Conservation (phyloP, 2,888 invertebrate genomes). For the Odontothrips loti region DNA sequence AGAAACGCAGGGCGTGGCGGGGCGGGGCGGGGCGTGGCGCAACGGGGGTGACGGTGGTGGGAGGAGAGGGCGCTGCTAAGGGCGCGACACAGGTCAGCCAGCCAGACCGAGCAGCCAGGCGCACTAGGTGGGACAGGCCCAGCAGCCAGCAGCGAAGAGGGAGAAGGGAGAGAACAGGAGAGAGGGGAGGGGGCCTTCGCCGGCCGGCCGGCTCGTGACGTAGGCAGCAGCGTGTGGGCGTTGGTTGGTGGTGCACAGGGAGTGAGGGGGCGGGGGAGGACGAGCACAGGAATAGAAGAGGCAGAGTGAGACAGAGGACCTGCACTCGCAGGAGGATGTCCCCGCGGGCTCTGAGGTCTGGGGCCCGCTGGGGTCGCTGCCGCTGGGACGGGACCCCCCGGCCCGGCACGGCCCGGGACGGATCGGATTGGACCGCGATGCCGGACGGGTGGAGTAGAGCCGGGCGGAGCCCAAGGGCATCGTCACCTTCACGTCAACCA, state of each 20-base stretch:
- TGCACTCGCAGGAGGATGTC: background rate
- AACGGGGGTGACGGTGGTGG: background rate
- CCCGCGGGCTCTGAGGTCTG: too few species aligned
- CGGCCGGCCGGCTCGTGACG: constrained; percentile 20
- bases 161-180: background rate
- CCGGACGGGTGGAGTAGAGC: background rate
- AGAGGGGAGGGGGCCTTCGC: background rate
- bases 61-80: background rate
- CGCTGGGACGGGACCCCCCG: too few species aligned
- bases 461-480: background rate
- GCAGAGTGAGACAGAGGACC: background rate
- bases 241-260: background rate
- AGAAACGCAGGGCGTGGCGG: too few species aligned
- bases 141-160: background rate
- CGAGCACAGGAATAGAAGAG: background rate
- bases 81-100: too few species aligned
- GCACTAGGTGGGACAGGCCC: too few species aligned
- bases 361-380: too few species aligned
- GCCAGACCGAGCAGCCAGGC: too few species aligned
- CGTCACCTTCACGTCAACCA: background rate
- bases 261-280: background rate
- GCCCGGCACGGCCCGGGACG: too few species aligned
- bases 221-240: constrained; percentile 5
- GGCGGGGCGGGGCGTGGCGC: too few species aligned
- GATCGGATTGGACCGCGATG: too few species aligned